These are phyloP conservation scores for Mystacornis crossleyi DNA, from an alignment of 2,113 vertebrate species.

Conservation along the genomic window DNA sequence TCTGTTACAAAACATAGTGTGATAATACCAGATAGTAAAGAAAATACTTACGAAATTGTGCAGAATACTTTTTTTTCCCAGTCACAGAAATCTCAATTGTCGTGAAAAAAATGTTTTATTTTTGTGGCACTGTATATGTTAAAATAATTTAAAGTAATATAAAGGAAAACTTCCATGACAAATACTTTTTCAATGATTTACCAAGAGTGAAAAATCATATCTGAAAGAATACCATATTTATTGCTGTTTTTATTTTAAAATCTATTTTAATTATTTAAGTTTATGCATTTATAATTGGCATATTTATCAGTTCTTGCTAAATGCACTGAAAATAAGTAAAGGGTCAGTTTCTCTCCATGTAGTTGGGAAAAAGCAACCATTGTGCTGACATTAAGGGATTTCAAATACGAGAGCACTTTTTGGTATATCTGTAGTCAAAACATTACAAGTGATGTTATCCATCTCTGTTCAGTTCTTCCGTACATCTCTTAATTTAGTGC, in stretches of 20 bases:
- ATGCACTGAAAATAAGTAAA: conserved; percentile 71
- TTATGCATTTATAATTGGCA: conserved; percentile 66
- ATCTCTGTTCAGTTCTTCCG: conserved; percentile 66
- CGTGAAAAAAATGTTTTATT: conserved; percentile 77
- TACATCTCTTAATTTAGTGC: conserved; percentile 75
- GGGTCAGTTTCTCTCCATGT: conserved; percentile 63
- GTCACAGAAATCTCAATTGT: conserved; percentile 76
- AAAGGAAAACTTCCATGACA: conserved; percentile 72
- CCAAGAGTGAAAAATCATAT: conserved; percentile 70
- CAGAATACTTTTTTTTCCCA: conserved; percentile 67
- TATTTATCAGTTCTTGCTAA: conserved; percentile 69
- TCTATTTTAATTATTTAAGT: conserved; percentile 68
- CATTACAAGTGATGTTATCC: conserved; percentile 58
- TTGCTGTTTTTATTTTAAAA: conserved; percentile 66
- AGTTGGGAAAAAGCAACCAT: conserved; percentile 42
- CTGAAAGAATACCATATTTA: conserved; percentile 71
- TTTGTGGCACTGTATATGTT: conserved; percentile 86
- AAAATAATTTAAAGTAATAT: conserved; percentile 80
- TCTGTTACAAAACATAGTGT: conserved; percentile 81
- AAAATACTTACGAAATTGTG: conserved; percentile 75
- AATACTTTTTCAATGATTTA: conserved; percentile 66
- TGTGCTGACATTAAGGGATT: conserved; percentile 49
- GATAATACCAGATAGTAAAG: conserved; percentile 73
- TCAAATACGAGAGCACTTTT: conserved; percentile 49
- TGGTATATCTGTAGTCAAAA: conserved; percentile 65